Conservation (phyloP, 2,113 vertebrate genomes). For the Oreocharis arfaki region DNA sequence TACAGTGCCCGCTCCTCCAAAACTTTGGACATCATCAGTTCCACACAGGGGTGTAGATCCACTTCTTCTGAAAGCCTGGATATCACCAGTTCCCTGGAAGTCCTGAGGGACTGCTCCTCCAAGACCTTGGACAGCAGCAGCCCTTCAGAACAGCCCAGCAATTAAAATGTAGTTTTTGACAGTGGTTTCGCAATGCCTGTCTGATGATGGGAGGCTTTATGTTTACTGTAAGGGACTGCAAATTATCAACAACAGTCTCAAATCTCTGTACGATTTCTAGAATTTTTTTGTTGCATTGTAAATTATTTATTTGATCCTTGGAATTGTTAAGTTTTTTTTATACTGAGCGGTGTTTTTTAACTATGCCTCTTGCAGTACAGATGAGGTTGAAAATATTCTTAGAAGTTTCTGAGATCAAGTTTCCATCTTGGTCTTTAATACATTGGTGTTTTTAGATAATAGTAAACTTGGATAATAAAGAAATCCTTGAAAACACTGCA, state of each 20-base stretch:
- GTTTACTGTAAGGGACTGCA: neutral
- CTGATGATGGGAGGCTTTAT: neutral
- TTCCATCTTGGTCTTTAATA: neutral
- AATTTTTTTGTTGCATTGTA: neutral
- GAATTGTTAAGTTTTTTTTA: neutral
- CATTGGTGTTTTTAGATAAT: neutral
- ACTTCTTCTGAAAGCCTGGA: slow-evolving; percentile 14
- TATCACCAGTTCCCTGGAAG: slow-evolving; percentile 15
- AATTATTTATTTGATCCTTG: slow-evolving; percentile 30
- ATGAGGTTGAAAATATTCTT: neutral
- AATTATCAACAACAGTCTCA: neutral
- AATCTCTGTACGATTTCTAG: neutral
- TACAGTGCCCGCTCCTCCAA: neutral
- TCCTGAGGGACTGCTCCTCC: slow-evolving; percentile 10
- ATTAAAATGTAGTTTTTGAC: neutral
- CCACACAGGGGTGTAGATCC: slow-evolving; percentile 10
- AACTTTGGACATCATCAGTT: slow-evolving; percentile 8
- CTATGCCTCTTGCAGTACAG: neutral
- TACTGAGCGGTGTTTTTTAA: slow-evolving; percentile 26
- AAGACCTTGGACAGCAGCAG: neutral
- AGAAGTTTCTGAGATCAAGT: neutral
- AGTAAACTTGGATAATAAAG: slow-evolving; percentile 29
- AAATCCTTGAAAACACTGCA: neutral
- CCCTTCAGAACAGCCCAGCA: neutral
- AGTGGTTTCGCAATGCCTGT: neutral